These are phyloP conservation scores for Anolis carolinensis DNA, from an alignment of 2,113 vertebrate species.

Conservation along the genomic window DNA sequence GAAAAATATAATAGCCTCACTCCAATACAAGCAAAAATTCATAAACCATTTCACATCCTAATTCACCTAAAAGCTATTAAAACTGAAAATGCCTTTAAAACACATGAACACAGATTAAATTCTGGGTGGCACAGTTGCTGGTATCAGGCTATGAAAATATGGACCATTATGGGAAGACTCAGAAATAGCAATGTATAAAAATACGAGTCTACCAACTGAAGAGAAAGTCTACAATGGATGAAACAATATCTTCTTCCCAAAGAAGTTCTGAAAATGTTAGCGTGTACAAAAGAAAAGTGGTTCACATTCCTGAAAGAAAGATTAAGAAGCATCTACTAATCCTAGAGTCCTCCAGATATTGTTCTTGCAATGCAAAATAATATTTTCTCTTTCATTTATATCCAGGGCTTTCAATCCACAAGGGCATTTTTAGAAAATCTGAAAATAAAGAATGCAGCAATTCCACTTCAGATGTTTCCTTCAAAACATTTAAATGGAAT, in stretches of 20 bases:
- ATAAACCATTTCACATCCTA: background rate
- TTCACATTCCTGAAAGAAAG: background rate
- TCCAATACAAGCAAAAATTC: background rate
- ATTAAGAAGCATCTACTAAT: slow-evolving; percentile 3
- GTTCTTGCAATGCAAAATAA: slow-evolving; percentile 6
- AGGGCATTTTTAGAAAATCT: slow-evolving; percentile 21
- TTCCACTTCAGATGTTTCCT: background rate
- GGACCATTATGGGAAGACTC: background rate
- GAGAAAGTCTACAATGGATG: background rate
- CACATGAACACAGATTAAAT: background rate
- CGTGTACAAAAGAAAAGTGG: background rate
- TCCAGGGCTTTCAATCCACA: background rate
- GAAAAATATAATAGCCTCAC: background rate
- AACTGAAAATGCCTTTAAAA: background rate
- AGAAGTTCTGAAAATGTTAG: background rate
- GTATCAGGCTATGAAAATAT: background rate
- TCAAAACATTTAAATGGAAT: slow-evolving; percentile 19
- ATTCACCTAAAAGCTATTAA: background rate
- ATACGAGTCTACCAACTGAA: background rate
- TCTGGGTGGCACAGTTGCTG: background rate
- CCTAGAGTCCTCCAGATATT: slow-evolving; percentile 17
- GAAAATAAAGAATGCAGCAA: slow-evolving; percentile 25
- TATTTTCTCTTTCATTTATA: slow-evolving; percentile 15
- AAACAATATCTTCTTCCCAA: background rate
- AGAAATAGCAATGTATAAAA: background rate